Base-by-base conservation (phyloP, 2,797 vertebrate genomes). In the Leptodactylus fallax region DNA sequence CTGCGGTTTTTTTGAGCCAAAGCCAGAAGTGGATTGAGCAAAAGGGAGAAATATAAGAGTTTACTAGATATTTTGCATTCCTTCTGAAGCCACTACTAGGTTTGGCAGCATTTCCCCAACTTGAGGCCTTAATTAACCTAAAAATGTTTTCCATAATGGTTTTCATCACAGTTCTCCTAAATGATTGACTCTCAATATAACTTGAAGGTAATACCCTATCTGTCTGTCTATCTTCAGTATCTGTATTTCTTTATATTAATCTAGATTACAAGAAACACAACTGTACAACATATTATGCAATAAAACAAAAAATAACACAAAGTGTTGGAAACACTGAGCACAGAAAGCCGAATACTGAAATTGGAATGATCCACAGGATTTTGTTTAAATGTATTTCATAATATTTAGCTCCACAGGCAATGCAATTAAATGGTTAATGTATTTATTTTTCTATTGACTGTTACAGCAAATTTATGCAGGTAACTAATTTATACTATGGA, bases 401-500 rank as follows among this genome's bases (percentile, higher is more conserved):
- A 25, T 49, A 76, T 76, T 76, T n/a, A 3, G 72, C n/a, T 53
- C 5, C 51, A 51, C n/a, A 2, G n/a, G 27, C 21, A 0, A 76
- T 74, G 36, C 17, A 72, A 45, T 53, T 23, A 21, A 51, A 76
- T n/a, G n/a, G 72, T 53, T 76, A 76, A 76, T 76, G 36, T 45
- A n/a, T 51, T 76, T 76, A 72, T 76, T 51, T 76, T 76, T 76
- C 47, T 76, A 23, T 21, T 76, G 72, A 51, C 21, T 21, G 72
- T 49, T 53, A 23, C 6, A 16, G 47, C 5, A 76, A 21, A 76
- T 79, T 79, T 25, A 79, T 27, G 55, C 55, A 9, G 53, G n/a
- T 60, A 58, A 79, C 25, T 79, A 58, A 58, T 79, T 76, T 76
- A 79, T 65, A 82, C 36, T 16, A 23, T 69, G 60, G 27, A 49